phyloP scores from a whole-genome alignment of 2,888 invertebrate genomes.

The Exocentrus adspersus region DNA sequence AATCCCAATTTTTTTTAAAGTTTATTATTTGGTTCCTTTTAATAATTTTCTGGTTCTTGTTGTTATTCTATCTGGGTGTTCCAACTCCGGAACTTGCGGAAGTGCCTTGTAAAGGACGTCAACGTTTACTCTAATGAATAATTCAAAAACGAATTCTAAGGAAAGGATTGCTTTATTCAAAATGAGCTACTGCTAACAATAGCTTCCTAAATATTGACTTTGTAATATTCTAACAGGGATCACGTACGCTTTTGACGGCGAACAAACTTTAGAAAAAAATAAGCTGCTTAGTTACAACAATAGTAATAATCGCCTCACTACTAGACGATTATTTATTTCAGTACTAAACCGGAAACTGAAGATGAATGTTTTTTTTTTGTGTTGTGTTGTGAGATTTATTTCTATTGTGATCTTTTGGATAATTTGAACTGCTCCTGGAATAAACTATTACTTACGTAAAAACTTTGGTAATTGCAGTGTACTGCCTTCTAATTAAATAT shows the following conservation, averaged over 20 bases:
- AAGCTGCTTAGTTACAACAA: neutral
- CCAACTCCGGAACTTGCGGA: neutral
- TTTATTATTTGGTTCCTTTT: too few relatives aligned
- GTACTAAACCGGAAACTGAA: neutral
- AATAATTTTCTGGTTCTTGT: too few relatives aligned
- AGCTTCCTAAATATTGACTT: constrained; percentile 1
- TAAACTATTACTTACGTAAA: too few relatives aligned
- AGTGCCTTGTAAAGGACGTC: constrained; percentile 1
- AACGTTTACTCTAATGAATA: constrained; percentile 1
- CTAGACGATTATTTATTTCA: neutral
- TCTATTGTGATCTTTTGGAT: too few relatives aligned
- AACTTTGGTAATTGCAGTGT: too few relatives aligned
- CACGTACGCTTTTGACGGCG: constrained; percentile 4
- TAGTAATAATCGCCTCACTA: neutral
- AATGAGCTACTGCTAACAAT: constrained; percentile 3
- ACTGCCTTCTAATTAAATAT: too few relatives aligned
- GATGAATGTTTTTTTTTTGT: neutral
- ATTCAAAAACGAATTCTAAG: neutral
- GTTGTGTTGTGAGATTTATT: too few relatives aligned
- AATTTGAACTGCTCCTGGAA: neutral
- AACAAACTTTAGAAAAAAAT: neutral
- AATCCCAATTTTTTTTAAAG: neutral
- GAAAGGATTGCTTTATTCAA: neutral
- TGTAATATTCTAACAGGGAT: neutral
- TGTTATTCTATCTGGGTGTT: neutral